These are phyloP conservation scores for Holacanthus passer DNA, from an alignment of 2,113 vertebrate species.

Conservation along the genomic window DNA sequence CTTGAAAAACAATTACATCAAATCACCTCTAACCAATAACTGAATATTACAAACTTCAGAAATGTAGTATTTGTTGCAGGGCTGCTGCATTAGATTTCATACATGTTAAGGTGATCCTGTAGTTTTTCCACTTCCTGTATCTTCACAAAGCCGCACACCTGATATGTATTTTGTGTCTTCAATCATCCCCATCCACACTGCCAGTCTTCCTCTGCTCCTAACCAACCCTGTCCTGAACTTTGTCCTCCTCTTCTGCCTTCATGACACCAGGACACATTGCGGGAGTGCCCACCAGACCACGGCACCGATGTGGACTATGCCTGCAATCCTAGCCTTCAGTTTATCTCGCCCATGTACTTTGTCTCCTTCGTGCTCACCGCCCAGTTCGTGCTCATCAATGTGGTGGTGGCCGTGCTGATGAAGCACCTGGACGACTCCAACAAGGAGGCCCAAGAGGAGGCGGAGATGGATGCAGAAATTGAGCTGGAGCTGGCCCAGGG, in stretches of 20 bases:
- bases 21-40: background rate
- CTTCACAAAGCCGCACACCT: background rate
- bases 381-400: conserved; percentile 99
- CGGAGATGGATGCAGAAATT: conserved; percentile 98
- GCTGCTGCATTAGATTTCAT: background rate
- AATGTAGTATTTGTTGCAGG: background rate
- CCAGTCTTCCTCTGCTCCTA: background rate
- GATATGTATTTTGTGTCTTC: background rate
- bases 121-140: background rate
- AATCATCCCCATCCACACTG: background rate
- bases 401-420: conserved; percentile 99
- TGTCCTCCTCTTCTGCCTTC: conserved; percentile 10
- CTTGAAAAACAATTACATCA: background rate
- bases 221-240: conserved; percentile 1
- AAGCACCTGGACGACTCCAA: conserved; percentile 99
- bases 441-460: conserved; percentile 99
- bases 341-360: conserved; percentile 98
- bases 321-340: conserved; percentile 95
- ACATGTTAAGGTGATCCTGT: background rate
- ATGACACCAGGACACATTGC: conserved; percentile 91
- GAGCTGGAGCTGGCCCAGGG: conserved; percentile 95
- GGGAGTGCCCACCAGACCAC: conserved; percentile 92
- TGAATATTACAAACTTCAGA: background rate
- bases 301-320: conserved; percentile 86
- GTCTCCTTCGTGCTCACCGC: conserved; percentile 99